phyloP scores from a whole-genome alignment of 1,140 invertebrate genomes.

The Oryzaephilus surinamensis region DNA sequence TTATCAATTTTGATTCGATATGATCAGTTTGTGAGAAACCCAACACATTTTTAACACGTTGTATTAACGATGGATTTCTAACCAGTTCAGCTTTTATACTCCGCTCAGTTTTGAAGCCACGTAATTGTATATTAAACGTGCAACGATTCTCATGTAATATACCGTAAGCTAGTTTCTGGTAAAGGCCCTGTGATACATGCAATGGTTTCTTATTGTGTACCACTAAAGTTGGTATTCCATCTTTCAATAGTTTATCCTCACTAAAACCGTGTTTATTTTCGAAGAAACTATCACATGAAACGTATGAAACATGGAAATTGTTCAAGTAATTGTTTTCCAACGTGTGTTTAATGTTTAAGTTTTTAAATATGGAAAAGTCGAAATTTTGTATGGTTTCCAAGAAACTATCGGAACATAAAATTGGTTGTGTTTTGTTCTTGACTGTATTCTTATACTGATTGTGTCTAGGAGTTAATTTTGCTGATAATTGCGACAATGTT shows the following conservation, averaged over 20 bases:
- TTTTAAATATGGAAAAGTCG: slow-evolving; percentile 29
- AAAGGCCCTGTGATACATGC: slow-evolving; percentile 21
- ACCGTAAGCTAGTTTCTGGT: slow-evolving; percentile 21
- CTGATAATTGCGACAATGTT: slow-evolving; percentile 29
- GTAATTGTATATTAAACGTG: slow-evolving; percentile 42
- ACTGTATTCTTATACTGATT: slow-evolving; percentile 29
- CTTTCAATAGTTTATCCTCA: slow-evolving; percentile 16
- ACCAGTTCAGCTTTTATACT: slow-evolving; percentile 54
- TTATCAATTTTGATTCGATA: slow-evolving; percentile 14
- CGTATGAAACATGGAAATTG: slow-evolving; percentile 30
- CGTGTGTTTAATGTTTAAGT: slow-evolving; percentile 23
- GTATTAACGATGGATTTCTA: slow-evolving; percentile 54
- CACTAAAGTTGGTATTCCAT: slow-evolving; percentile 24
- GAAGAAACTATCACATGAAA: slow-evolving; percentile 31
- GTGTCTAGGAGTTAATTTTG: slow-evolving; percentile 30
- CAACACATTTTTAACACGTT: slow-evolving; percentile 46
- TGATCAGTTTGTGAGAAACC: slow-evolving; percentile 13
- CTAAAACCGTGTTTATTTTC: slow-evolving; percentile 34
- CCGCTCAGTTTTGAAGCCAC: slow-evolving; percentile 66
- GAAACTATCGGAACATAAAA: slow-evolving; percentile 32
- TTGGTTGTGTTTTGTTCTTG: slow-evolving; percentile 12
- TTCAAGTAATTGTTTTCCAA: slow-evolving; percentile 26
- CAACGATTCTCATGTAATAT: slow-evolving; percentile 31
- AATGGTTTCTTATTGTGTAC: slow-evolving; percentile 18
- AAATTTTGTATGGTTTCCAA: slow-evolving; percentile 29